phyloP scores from a whole-genome alignment of 2,888 invertebrate genomes.

The Frankliniella fusca region DNA sequence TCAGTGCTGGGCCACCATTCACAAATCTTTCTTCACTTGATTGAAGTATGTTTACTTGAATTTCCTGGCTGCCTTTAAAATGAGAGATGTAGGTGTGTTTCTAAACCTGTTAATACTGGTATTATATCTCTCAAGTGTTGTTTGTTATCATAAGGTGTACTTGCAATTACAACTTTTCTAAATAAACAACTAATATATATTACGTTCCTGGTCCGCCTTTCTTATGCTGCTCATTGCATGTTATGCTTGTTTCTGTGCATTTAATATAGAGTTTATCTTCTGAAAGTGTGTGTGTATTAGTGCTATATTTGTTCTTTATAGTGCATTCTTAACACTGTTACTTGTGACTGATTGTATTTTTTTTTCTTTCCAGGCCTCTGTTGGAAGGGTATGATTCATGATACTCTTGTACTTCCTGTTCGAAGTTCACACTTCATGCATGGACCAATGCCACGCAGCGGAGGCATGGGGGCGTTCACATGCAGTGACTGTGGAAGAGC shows the following conservation, averaged over 20 bases:
- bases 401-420: conserved; percentile 2
- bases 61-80: too few species aligned
- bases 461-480: conserved; percentile 43
- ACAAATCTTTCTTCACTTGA: not conserved
- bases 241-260: too few species aligned
- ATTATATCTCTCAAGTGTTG: too few species aligned
- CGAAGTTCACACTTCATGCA: conserved; percentile 12
- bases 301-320: too few species aligned
- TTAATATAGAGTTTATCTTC: too few species aligned
- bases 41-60: not conserved
- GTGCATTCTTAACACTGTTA: not conserved
- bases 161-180: not conserved
- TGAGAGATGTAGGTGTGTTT: too few species aligned
- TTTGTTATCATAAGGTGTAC: too few species aligned
- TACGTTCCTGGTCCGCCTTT: too few species aligned
- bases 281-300: too few species aligned
- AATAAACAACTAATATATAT: not conserved
- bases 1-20: not conserved
- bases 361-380: not conserved
- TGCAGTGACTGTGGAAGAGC: conserved; percentile 40
- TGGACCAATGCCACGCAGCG: conserved; percentile 38
- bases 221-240: too few species aligned
- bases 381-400: conserved; percentile 14
- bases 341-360: not conserved
- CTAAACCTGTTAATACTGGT: too few species aligned